phyloP scores from a whole-genome alignment of 2,797 vertebrate genomes.

The Heliangelus exortis region DNA sequence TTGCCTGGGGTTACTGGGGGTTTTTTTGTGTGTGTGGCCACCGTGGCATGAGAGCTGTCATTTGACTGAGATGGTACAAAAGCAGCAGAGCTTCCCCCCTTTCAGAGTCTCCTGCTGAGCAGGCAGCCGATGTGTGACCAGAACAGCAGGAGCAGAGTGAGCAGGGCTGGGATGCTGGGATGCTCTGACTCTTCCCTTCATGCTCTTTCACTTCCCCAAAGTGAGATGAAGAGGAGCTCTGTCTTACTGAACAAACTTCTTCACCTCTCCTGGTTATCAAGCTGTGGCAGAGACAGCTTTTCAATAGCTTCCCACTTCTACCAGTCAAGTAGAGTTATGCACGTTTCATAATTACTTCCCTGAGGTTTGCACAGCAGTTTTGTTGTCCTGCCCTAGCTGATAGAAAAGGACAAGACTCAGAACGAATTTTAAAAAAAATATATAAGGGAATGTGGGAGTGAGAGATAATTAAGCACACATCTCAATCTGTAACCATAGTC shows the following conservation, averaged over 20 bases:
- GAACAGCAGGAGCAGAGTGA: rapidly evolving
- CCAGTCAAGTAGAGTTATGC: background rate
- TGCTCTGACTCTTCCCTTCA: background rate
- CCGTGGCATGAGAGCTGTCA: rapidly evolving
- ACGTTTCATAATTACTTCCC: background rate
- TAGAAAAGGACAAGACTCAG: background rate
- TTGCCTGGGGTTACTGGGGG: background rate
- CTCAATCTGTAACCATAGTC: background rate
- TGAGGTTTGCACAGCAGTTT: background rate
- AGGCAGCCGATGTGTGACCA: rapidly evolving
- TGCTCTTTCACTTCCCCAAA: background rate
- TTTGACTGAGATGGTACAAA: background rate
- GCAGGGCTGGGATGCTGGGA: background rate
- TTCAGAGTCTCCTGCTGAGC: rapidly evolving
- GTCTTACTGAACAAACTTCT: background rate
- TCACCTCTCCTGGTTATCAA: background rate
- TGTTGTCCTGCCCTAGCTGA: background rate
- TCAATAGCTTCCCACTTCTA: background rate
- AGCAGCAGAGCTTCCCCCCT: background rate
- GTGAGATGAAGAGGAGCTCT: background rate
- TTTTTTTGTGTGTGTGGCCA: background rate
- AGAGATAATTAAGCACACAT: background rate
- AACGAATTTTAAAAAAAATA: background rate
- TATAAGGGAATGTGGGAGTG: background rate
- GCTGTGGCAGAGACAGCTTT: background rate